phyloP scores from a whole-genome alignment of 2,888 invertebrate genomes.

The Tricholauxania praeusta region DNA sequence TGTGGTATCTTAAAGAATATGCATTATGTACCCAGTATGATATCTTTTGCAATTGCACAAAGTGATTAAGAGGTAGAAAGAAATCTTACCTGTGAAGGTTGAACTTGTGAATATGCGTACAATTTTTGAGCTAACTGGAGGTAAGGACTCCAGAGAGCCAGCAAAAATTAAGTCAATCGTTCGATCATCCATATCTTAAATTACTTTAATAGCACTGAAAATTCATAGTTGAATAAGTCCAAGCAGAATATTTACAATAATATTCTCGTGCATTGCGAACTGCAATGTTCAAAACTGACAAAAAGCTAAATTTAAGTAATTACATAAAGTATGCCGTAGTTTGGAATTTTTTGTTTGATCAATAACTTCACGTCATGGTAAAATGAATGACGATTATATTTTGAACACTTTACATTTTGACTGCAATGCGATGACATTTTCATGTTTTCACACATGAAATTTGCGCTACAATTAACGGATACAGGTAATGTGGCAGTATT shows the following conservation, averaged over 20 bases:
- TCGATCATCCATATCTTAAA: constrained; percentile 82
- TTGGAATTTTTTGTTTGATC: constrained; percentile 13
- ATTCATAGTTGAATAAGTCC: background rate
- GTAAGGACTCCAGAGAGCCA: constrained; percentile 87
- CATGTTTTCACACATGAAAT: constrained; percentile 18
- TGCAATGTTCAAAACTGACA: constrained; percentile 15
- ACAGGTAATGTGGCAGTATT: too few species aligned
- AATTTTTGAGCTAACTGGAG: constrained; percentile 97
- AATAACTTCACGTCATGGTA: constrained; percentile 18
- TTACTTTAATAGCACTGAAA: constrained; percentile 26
- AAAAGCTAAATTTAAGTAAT: constrained; percentile 17
- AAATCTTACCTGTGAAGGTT: constrained; percentile 90
- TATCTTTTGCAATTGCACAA: constrained; percentile 12
- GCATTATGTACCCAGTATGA: constrained; percentile 41
- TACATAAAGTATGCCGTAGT: constrained; percentile 5
- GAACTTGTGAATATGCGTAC: constrained; percentile 98
- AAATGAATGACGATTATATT: constrained; percentile 2
- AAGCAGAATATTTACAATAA: constrained; percentile 3
- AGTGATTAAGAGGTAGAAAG: background rate
- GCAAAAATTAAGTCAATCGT: constrained; percentile 91
- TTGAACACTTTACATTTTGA: background rate
- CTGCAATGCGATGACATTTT: constrained; percentile 1
- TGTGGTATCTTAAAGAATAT: constrained; percentile 82
- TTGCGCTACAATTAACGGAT: too few species aligned
- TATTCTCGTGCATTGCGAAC: constrained; percentile 4